Evolutionary conservation across 1,140 invertebrate species (phyloP), one percentile per base, ranked within the genome.

Genomic region (Pseudomyrmex sp.): DNA sequence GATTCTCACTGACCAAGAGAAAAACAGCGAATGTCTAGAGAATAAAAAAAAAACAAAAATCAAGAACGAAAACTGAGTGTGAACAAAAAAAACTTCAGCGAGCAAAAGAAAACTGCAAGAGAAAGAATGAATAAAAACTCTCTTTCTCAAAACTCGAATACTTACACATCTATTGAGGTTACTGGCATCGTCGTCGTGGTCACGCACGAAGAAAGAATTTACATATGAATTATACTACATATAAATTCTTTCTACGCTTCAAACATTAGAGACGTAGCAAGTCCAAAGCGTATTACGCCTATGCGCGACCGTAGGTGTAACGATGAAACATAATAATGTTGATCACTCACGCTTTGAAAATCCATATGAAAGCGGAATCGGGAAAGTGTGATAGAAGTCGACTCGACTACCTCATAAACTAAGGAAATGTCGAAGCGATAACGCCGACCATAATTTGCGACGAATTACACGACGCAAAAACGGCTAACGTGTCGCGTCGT

Each of bases 161-260:
- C 82, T 74, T 74, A 83, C 74, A 83, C 79, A 79, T 74, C 63
- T 83, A 74, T 68, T 10, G 54, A 79, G 82, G 74, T 63, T 63
- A 79, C 68, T 83, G 74, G 50, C 74, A 48, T 23, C 46, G 20
- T 18, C 26, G n/a, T 35, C 35, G 5, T 7, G 35, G 52, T 18
- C 70, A 63, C 23, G 56, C 56, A 52, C 13, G 63, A 4, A 66
- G 18, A 20, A 61, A 12, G 35, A 20, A n/a, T 23, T 7, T 20
- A n/a, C n/a, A 26, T 56, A 8, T 9, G 2, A 12, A 52, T 23
- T 44, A 20, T 46, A 15, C 3, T 9, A 1, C 20, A 23, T 13
- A 52, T 12, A 52, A 23, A 46, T 13, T 13, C 13, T n/a, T 48
- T 13, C 26, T 26, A 26, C 59, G 48, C 20, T 18, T 54, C 12